These are phyloP conservation scores for Blastobasis adustella DNA, from an alignment of 2,888 invertebrate species.

Conservation along the genomic window DNA sequence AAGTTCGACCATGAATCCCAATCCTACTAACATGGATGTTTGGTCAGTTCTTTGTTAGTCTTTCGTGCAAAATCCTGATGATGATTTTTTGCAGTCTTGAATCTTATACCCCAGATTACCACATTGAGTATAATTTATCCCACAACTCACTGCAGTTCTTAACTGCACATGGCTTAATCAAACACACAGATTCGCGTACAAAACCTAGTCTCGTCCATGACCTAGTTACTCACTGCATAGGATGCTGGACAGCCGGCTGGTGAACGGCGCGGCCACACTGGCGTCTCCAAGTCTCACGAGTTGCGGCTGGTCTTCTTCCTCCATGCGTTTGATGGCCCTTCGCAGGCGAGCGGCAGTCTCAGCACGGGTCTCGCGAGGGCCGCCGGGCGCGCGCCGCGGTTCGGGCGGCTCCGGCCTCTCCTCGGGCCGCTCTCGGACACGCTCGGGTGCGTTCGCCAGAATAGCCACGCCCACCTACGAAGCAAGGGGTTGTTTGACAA, in stretches of 20 bases:
- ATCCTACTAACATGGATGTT: too few species aligned
- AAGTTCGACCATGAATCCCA: too few species aligned
- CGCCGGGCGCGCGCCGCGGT: slow-evolving; percentile 25
- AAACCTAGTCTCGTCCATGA: too few species aligned
- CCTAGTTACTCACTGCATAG: slow-evolving; percentile 85
- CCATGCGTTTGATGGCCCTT: slow-evolving; percentile 87
- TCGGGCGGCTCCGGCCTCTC: slow-evolving; percentile 80
- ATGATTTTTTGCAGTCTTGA: too few species aligned
- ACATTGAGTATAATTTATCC: too few species aligned
- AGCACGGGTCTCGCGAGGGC: slow-evolving; percentile 41
- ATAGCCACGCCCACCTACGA: slow-evolving; percentile 88
- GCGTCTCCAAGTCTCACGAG: slow-evolving; percentile 98
- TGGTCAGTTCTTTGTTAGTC: too few species aligned
- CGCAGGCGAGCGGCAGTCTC: slow-evolving; percentile 69
- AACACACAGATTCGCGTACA: too few species aligned
- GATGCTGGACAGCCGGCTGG: slow-evolving; percentile 96
- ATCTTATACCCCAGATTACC: too few species aligned
- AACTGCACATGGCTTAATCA: too few species aligned
- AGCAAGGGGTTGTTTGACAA: neutral
- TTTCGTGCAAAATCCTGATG: too few species aligned
- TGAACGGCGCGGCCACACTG: slow-evolving; percentile 99
- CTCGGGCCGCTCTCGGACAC: slow-evolving; percentile 53
- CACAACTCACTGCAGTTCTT: too few species aligned
- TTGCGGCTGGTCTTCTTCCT: slow-evolving; percentile 89
- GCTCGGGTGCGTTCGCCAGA: slow-evolving; percentile 86